Percentiles rank a stretch among this genome's conserved stretches.
phyloP scores from a whole-genome alignment of 2,888 invertebrate species.

The Dioctria linearis region DNA sequence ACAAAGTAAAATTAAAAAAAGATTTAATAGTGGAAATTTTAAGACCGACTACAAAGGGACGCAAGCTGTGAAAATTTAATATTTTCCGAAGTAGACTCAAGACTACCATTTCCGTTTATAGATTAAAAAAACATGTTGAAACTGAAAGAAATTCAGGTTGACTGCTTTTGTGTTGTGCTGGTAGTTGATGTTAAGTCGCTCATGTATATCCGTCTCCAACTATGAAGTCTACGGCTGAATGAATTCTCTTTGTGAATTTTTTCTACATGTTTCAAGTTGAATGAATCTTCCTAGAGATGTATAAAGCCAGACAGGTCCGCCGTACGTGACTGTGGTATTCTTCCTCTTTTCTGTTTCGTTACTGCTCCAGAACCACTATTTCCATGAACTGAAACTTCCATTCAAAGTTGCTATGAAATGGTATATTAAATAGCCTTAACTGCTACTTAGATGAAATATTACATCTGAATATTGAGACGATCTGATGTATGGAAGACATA shows the following conservation, averaged over 20 bases:
- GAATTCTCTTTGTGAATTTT: background rate
- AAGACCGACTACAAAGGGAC: background rate
- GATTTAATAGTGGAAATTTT: conserved; percentile 7
- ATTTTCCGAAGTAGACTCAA: background rate
- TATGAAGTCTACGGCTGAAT: background rate
- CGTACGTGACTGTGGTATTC: background rate
- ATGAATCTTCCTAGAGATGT: background rate
- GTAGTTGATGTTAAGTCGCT: background rate
- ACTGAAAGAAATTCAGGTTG: background rate
- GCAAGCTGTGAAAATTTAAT: conserved; percentile 13
- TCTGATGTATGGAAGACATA: too few species aligned
- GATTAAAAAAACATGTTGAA: background rate
- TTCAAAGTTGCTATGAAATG: background rate
- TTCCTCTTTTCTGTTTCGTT: background rate
- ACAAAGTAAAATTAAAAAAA: background rate
- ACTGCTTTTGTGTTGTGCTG: background rate
- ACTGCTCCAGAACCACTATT: background rate
- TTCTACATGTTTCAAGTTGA: background rate
- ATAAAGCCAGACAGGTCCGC: background rate
- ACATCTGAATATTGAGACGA: background rate
- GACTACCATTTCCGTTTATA: background rate
- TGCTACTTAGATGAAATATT: conserved; percentile 1
- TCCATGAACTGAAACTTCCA: background rate
- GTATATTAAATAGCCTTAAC: background rate
- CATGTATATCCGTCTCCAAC: background rate